Evolutionary conservation across 2,888 invertebrate species (phyloP), one percentile per base, ranked within the genome.

Genomic region (Pediacus dermestoides): DNA sequence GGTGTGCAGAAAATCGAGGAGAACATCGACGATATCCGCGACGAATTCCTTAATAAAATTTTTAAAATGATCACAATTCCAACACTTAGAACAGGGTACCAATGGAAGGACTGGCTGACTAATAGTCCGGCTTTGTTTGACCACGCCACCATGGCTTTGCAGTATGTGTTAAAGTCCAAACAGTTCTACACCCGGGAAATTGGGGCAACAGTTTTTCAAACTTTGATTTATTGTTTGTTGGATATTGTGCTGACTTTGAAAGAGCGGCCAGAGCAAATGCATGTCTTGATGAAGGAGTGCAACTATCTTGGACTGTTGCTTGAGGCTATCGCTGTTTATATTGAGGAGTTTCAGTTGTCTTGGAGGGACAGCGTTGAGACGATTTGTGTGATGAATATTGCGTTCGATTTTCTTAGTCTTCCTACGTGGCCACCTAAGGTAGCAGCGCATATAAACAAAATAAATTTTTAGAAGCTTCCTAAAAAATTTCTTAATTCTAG

Each of bases 351-450:
- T 50, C 77, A 81, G 43, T 79, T 88, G 8, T 81, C 81, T 16
- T 88, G 88, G 88, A 78, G 81, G 39, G 85, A 87, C 52, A 85
- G 83, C 39, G 73, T 87, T 2, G 87, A 88, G 70, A 80, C 85
- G 0, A 74, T 84, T 41, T 82, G 82, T 48, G 68, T 88, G 7
- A 66, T 78, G 22, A 71, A 72, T 26, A 65, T 74, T 2, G 70
- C 74, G 6, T 69, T 77, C 40, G 72, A 72, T 42, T 71, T 80
- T 33, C 54, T 81, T 12, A 73, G 73, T 42, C 70, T 75, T 52
- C 64, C 73, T 4, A 72, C 71, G 43, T 70, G 77, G 57, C 63
- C 73, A 15, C 52, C 75, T 2, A 72, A 72, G 58, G 78, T 80
- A 61, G 62, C 60, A 46, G 13, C n/a, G n/a, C n/a, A n/a, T n/a